Conservation (phyloP, 2,113 vertebrate genomes). For the Lepus americanus region DNA sequence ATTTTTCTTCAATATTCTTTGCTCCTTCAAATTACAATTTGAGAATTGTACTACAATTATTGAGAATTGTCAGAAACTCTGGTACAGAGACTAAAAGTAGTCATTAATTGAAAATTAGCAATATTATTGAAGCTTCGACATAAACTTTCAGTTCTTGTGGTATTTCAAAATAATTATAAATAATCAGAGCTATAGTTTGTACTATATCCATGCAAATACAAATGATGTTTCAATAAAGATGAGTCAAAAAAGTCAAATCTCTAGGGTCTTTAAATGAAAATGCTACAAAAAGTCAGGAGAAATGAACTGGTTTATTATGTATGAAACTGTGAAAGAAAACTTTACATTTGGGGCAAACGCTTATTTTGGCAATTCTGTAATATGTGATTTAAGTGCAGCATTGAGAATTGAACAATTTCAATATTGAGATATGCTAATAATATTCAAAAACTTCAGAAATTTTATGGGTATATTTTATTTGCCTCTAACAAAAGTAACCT, state of each 20-base stretch:
- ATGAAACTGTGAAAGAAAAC: background rate
- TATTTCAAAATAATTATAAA: background rate
- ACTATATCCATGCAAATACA: background rate
- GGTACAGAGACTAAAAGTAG: background rate
- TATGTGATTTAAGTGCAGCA: background rate
- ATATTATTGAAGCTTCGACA: background rate
- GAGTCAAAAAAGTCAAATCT: background rate
- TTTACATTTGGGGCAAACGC: background rate
- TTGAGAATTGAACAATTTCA: background rate
- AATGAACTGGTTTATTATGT: background rate
- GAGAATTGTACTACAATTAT: background rate
- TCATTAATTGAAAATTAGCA: background rate
- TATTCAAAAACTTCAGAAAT: background rate
- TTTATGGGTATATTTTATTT: background rate
- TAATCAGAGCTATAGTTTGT: background rate
- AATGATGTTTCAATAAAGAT: background rate
- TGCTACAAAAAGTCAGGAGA: background rate
- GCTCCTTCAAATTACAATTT: background rate
- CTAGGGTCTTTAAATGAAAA: background rate
- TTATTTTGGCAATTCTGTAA: background rate
- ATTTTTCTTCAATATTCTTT: background rate
- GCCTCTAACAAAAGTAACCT: background rate
- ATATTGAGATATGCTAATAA: background rate
- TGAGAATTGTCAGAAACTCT: background rate
- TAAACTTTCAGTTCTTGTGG: background rate